phyloP scores from a whole-genome alignment of 2,888 invertebrate species.

The Drosophila paramelanica region DNA sequence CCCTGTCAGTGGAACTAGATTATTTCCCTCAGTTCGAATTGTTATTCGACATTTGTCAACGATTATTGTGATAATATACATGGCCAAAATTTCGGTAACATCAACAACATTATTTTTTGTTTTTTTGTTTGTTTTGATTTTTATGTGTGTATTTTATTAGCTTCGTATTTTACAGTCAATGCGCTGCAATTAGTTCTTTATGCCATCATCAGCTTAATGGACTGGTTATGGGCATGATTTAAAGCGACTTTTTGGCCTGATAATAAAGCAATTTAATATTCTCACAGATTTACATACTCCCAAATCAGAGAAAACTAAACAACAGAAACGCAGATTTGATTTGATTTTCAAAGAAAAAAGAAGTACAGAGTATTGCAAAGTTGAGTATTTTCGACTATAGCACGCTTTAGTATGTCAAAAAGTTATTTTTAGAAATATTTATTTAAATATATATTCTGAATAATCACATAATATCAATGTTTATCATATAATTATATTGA shows the following conservation, averaged over 20 bases:
- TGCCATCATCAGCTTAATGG: neutral
- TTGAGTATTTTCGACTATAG: too few species aligned
- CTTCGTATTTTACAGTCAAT: neutral
- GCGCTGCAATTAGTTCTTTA: constrained; percentile 15
- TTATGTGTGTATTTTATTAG: neutral
- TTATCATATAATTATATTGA: too few species aligned
- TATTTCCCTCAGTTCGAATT: constrained; percentile 47
- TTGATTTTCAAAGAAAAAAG: too few species aligned
- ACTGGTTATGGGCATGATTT: neutral
- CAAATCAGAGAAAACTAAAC: too few species aligned
- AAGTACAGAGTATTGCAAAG: too few species aligned
- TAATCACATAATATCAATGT: too few species aligned
- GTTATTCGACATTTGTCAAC: constrained; percentile 59
- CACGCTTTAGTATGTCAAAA: too few species aligned
- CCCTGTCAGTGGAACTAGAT: constrained; percentile 68
- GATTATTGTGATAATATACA: constrained; percentile 55
- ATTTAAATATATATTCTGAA: too few species aligned
- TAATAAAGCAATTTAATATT: neutral
- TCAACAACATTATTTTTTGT: too few species aligned
- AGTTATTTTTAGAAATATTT: too few species aligned
- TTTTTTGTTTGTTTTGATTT: neutral
- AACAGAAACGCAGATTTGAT: too few species aligned
- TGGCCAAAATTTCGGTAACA: constrained; percentile 16
- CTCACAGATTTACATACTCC: too few species aligned
- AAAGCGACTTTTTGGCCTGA: neutral